Conservation (phyloP, 1,140 invertebrate species). For the Aphis craccivora region DNA sequence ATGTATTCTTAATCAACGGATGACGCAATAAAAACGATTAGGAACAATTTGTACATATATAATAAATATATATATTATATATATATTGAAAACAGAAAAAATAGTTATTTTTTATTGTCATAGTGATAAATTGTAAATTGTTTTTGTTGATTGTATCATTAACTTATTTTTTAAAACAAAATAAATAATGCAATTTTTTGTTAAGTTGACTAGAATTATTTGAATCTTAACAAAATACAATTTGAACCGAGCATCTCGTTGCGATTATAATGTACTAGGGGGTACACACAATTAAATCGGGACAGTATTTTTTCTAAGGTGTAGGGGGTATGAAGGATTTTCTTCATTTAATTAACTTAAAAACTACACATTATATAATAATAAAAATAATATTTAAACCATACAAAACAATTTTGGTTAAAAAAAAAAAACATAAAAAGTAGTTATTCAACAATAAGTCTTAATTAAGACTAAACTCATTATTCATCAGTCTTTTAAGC, state of each 20-base stretch:
- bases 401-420: constrained; percentile 32
- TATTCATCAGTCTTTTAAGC: constrained; percentile 53
- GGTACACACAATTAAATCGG: constrained; percentile 42
- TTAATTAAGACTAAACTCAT: constrained; percentile 49
- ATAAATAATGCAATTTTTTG: constrained; percentile 39
- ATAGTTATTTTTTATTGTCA: neutral
- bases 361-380: constrained; percentile 31
- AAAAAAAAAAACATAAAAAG: constrained; percentile 42
- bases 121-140: constrained; percentile 22
- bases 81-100: constrained; percentile 29
- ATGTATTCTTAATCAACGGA: neutral
- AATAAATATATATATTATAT: neutral
- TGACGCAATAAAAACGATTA: constrained; percentile 34
- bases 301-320: neutral
- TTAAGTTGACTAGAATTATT: constrained; percentile 52
- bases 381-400: constrained; percentile 50
- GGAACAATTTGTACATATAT: constrained; percentile 51
- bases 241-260: constrained; percentile 39
- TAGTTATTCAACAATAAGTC: constrained; percentile 39
- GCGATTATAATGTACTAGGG: constrained; percentile 26
- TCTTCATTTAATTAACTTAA: constrained; percentile 26
- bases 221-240: constrained; percentile 54
- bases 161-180: constrained; percentile 40
- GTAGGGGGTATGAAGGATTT: neutral
- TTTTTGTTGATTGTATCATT: constrained; percentile 8